These are phyloP conservation scores for Cheirogaleus major DNA, from an alignment of 2,797 vertebrate genomes.

Conservation along the genomic window DNA sequence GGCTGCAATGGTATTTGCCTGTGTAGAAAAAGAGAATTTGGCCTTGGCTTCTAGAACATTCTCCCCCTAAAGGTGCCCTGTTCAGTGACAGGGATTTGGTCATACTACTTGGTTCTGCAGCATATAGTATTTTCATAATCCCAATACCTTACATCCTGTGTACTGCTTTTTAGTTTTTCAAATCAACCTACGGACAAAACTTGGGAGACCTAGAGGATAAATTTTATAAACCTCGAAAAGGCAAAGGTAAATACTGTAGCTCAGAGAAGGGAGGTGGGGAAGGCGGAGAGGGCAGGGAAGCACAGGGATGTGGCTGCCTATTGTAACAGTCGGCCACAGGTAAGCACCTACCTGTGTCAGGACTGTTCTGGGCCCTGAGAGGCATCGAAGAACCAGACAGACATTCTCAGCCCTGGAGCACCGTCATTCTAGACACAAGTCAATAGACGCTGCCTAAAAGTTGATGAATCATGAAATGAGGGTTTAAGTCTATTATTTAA, in stretches of 20 bases:
- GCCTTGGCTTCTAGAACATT: not conserved
- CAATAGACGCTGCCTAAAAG: not conserved
- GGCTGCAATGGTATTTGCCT: not conserved
- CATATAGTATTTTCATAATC: not conserved
- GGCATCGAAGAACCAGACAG: not conserved
- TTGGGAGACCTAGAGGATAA: not conserved
- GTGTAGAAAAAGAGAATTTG: not conserved
- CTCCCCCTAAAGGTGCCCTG: not conserved
- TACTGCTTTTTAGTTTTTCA: not conserved
- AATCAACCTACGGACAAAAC: not conserved
- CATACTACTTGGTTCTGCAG: not conserved
- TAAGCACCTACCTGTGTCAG: not conserved
- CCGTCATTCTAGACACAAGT: not conserved
- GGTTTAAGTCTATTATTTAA: not conserved
- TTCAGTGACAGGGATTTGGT: not conserved
- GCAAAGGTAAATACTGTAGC: not conserved
- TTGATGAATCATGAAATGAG: not conserved
- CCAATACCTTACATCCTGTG: not conserved
- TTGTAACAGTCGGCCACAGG: accelerated
- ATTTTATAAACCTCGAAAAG: not conserved
- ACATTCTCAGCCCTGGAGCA: not conserved
- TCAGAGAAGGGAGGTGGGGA: not conserved
- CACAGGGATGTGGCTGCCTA: too few relatives aligned
- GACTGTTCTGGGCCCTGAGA: accelerated
- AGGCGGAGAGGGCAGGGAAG: not conserved